Evolutionary conservation across 2,797 vertebrate species (phyloP), one percentile per base, ranked within the genome.

Genomic region (Notolepis coatsorum): DNA sequence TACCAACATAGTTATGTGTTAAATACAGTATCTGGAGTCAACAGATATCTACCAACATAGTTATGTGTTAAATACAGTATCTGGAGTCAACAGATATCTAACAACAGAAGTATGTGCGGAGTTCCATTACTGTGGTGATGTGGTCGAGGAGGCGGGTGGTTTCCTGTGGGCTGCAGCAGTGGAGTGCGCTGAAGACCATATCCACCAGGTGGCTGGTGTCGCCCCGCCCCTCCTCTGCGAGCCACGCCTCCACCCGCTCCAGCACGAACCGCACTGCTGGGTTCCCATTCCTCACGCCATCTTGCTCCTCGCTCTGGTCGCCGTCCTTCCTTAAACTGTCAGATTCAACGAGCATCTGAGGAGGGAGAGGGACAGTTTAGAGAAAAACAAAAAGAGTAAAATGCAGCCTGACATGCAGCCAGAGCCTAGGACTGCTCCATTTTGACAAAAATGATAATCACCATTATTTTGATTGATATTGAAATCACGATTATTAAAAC

Each of bases 131-230:
- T 81, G 85, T 89, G 1, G 84, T 92, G 66, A 99, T 88, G 69
- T 96, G 91, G 80, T 96, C 93, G 70, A 99, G 91, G 77, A 99
- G 89, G 3, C 65, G 71, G 10, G 92, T 96, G 80, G 92, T 95
- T 61, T 98, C 96, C 59, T 83, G 74, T 1, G 41, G 82, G 43
- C 80, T 88, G 85, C 96, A 98, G 90, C 97, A 96, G 37, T 45
- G 64, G 0, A 99, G 90, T 0, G 93, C 90, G 39, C 98, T 99
- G 81, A 96, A 99, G 43, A 98, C 85, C 93, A 98, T 96, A 89
- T 98, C 95, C 77, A 99, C 94, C 74, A 99, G 79, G 72, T 94
- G 95, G 61, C 91, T 81, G 0, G 91, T 90, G 58, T 97, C 91
- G 48, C 72, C 89, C 41, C 87, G 88, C 2, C 75, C 86, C 24